Evolutionary conservation across 2,888 invertebrate species (phyloP).

Genomic region (Pterostichus madidus): DNA sequence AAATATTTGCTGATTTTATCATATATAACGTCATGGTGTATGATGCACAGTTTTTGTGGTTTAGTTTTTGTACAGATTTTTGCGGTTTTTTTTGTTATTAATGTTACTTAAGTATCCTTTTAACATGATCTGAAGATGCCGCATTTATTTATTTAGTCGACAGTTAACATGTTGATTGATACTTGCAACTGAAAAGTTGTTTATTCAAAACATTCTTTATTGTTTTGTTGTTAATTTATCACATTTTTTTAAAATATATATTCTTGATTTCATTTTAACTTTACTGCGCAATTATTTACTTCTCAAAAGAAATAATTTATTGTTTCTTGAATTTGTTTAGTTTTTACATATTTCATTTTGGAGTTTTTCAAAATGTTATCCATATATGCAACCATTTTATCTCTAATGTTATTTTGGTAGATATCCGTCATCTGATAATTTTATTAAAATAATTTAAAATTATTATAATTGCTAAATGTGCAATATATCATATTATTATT

Average conservation of each 20-base stretch:
- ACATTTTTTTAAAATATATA: background rate
- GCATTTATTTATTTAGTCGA: background rate
- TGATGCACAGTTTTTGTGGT: constrained; percentile 9
- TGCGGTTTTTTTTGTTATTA: too few species aligned
- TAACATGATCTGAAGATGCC: background rate
- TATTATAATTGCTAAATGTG: too few species aligned
- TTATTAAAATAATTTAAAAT: too few species aligned
- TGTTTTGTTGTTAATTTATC: background rate
- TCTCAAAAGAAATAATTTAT: background rate
- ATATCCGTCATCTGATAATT: too few species aligned
- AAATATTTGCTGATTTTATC: background rate
- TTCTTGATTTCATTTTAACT: background rate
- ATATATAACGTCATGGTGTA: background rate
- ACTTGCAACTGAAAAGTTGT: background rate
- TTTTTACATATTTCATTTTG: too few species aligned
- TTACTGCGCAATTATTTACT: background rate
- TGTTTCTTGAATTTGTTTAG: too few species aligned
- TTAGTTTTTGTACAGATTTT: background rate
- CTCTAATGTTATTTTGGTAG: too few species aligned
- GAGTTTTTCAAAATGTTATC: too few species aligned
- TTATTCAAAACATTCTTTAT: background rate
- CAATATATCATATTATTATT: too few species aligned
- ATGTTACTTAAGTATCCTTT: background rate
- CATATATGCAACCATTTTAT: too few species aligned
- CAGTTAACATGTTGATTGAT: background rate